Conservation (phyloP, 2,797 vertebrate genomes). For the Hydrolagus colliei region DNA sequence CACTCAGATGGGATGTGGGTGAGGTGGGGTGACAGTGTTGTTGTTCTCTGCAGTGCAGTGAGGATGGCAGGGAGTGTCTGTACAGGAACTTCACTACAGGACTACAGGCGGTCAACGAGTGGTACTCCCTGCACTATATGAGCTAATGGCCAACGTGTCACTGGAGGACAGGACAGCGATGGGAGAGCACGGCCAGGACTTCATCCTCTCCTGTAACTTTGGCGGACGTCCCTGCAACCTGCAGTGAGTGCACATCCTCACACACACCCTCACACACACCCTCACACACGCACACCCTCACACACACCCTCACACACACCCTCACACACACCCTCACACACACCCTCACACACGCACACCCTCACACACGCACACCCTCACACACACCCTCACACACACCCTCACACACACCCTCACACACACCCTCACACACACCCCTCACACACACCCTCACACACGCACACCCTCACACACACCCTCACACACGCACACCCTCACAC, state of each 20-base stretch:
- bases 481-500: too few species aligned
- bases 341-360: too few species aligned
- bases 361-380: too few species aligned
- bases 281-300: too few species aligned
- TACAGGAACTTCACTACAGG: constrained; percentile 62
- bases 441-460: too few species aligned
- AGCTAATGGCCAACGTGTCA: constrained; percentile 55
- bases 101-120: constrained; percentile 56
- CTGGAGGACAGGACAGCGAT: constrained; percentile 47
- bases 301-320: too few species aligned
- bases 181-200: constrained; percentile 55
- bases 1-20: too few species aligned
- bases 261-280: background rate
- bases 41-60: constrained; percentile 52
- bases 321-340: too few species aligned
- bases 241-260: constrained; percentile 55
- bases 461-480: too few species aligned
- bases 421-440: too few species aligned
- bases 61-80: constrained; percentile 45
- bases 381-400: too few species aligned
- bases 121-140: constrained; percentile 64
- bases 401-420: too few species aligned
- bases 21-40: background rate
- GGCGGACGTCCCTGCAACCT: constrained; percentile 60
- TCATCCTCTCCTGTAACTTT: constrained; percentile 64